Base-by-base conservation (phyloP, 1,140 invertebrate species). In the Xylocopa sonorina region DNA sequence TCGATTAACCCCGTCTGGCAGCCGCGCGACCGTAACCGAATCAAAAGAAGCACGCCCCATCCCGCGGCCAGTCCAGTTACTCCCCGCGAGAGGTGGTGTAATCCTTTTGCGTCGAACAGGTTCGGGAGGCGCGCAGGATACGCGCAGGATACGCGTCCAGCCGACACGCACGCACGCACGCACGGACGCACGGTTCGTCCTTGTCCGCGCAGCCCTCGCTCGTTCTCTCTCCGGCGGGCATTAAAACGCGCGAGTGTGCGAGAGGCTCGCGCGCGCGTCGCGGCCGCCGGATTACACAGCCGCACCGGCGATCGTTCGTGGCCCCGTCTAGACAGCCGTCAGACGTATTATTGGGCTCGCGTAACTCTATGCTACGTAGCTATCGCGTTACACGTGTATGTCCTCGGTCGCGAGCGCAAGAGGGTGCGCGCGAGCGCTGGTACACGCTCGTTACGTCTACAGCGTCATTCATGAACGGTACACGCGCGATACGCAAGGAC, bases 261-360 rank as follows among this genome's bases (percentile, higher is more conserved):
- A n/a, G n/a, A n/a, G n/a, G n/a, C n/a, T n/a, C n/a, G n/a, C n/a
- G n/a, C n/a, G n/a, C n/a, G n/a, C n/a, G n/a, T n/a, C n/a, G 9
- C 76, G 68, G 29, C 48, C 55, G 68, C 55, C 53, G 75, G 81
- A 84, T 84, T 84, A 84, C 81, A 83, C 67, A 29, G n/a, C n/a
- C 68, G 48, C 68, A 69, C 73, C 34, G 27, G 60, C 63, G 78
- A 81, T 81, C 83, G 78, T 88, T 85, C 84, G 87, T 88, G 82
- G 89, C 81, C 84, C 88, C 86, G 90, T 91, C 90, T 91, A 91
- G 90, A 91, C 90, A 80, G 90, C 86, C 89, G 89, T 90, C 90
- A 91, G 90, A 91, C 90, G 90, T 90, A 90, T 90, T 90, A 91
- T 90, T 89, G 89, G 89, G 89, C 89, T 89, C 88, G 86, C 89